Base-by-base conservation (phyloP, 2,113 vertebrate genomes). In the Phocoena phocoena region DNA sequence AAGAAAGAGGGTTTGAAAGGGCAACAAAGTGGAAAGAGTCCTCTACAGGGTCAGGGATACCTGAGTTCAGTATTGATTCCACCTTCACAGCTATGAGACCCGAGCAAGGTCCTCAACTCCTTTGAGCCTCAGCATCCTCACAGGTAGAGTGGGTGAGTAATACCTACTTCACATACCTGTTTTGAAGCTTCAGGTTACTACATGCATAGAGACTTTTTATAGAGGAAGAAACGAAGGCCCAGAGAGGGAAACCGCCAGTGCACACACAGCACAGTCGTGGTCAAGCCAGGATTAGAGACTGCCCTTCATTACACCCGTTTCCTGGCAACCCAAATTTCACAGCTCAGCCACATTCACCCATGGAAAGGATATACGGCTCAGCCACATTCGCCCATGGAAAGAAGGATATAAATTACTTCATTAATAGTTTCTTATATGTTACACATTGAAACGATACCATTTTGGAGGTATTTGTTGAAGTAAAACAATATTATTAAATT, bases 281-380 rank as follows among this genome's bases (percentile, higher is more conserved):
- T 88, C 17, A 36, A 44, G 26, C 47, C 6, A 1, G 10, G 3
- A 36, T n/a, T 11, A 17, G 12, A 83, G 36, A 5, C 15, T 41
- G 1, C 21, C n/a, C 6, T 36, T 20, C 26, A 62, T 36, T 2
- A 0, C 15, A 44, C 15, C 4, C 0, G 1, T 31, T 14, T 92
- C 53, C 63, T 36, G 13, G n/a, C 33, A 77, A 38, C 12, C 44
- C 38, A 7, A 8, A n/a, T 67, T 33, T 79, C 47, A 38, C 33
- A 2, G 8, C 83, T 62, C 28, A 80, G 21, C 28, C n/a, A 50
- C 26, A 63, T n/a, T n/a, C 36, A 36, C 26, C 13, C 31, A 25
- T 26, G 15, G 10, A 62, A 88, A 47, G 5, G 3, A 55, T 17
- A 12, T 17, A 60, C 38, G 38, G 38, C 38, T 38, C 38, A 38